Base-by-base conservation (phyloP, 2,888 invertebrate genomes). In the Dermolepida albohirtum region DNA sequence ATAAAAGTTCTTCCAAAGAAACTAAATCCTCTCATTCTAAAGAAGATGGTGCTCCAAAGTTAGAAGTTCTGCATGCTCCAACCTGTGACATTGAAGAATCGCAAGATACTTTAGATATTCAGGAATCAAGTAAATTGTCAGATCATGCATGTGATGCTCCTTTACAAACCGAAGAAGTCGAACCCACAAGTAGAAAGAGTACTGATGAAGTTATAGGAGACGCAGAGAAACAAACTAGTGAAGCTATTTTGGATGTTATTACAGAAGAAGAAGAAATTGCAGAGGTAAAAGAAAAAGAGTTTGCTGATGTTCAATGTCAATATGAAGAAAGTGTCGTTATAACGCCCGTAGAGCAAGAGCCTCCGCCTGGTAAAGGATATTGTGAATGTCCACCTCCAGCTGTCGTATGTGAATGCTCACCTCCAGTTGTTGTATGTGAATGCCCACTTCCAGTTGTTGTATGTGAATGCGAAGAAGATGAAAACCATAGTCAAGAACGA, bases 11-110 rank as follows among this genome's bases (percentile, higher is more conserved):
- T 64, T 43, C 5, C 34, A 43, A 44, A 47, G 29, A 44, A 50
- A 47, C 17, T 11, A 54, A 50, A 27, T 17, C 49, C 10, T 29
- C 14, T n/a, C 49, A 51, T 34, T 16, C 51, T 12, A 29, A 51
- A 22, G 12, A 8, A 5, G 17, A 27, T 12, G 64, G 7, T 17
- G 27, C 27, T 12, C 49, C 27, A 34, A 50, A 68, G 55, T 34
- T 44, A 14, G 66, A 66, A 17, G 44, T 47, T 40, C n/a, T 68
- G 14, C 68, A 64, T 34, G 51, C 64, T 11, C 57, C 68, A 16
- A 27, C 50, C 49, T 22, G n/a, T 47, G 40, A 62, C 8, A 57
- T 66, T 0, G 41, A 66, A 40, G 66, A 57, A 66, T 54, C 64
- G 7, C 64, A 65, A 14, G 52, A 47, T 8, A 29, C 43, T 12